Evolutionary conservation across 2,888 invertebrate species (phyloP), one percentile per base, ranked within the genome.

Genomic region (Macaria notata): DNA sequence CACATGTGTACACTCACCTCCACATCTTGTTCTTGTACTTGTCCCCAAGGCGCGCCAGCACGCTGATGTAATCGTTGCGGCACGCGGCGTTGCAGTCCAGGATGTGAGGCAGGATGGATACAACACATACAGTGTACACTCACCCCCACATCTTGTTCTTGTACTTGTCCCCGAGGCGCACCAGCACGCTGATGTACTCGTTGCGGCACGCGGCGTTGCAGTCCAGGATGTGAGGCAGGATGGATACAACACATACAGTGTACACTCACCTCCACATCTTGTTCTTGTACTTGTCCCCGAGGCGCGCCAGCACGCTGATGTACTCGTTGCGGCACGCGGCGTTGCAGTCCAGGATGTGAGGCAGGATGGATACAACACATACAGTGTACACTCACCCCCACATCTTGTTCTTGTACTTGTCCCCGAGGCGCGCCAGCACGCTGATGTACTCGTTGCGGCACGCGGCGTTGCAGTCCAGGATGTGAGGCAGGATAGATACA

Each of bases 301-400:
- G 93, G 0, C 92, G 88, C 9, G 92, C 93, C 4, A 99, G 91
- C 2, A 94, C 93, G 39, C 93, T 81, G 49, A 99, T 79, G 86
- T 98, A 98, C n/a, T 94, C 92, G 83, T 97, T 97, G 58, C 99
- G 94, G 80, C 99, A 99, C 43, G 95, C 93, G 0, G 98, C 96
- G 83, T 98, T 96, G 81, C 99, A 99, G 88, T 99, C 99, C 41
- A 98, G 93, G 72, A 99, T 98, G 81, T 99, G 97, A 0, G 99
- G 99, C 65, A 99, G 87, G 30, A 99, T 94, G 0, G 60, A 73
- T 62, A 41, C 30, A 38, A 36, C 7, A 19, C 33, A 31, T 36
- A 31, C 7, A 36, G 33, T 36, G 33, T 36, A 36, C 5, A 79
- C 94, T 85, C 81, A 96, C 94, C 98, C 98, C 98, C 99, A 99